Base-by-base conservation (phyloP, 2,888 invertebrate species). In the Carpatolechia fugitivella region DNA sequence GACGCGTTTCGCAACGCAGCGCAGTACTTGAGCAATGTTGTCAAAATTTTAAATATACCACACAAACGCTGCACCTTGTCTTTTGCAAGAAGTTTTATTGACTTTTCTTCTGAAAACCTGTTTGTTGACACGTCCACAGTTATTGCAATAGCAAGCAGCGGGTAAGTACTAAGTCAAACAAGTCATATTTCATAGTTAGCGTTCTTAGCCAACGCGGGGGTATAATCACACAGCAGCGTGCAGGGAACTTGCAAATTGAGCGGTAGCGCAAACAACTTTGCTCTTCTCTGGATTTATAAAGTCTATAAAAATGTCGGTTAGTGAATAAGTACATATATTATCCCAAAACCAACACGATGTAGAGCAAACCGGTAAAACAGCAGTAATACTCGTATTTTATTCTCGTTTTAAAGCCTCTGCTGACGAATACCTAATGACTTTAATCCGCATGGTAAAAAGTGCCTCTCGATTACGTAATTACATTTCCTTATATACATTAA, bases 41-140 rank as follows among this genome's bases (percentile, higher is more conserved):
- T 60, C 52, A 55, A 54, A 46, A 38, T 46, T 54, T 54, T 38
- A 54, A 47, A 53, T 48, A 54, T 24, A 47, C 44, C 33, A 36
- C 46, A 20, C 44, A 11, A 29, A 20, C n/a, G 24, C 44, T n/a
- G 13, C 44, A 20, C 24, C 44, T 44, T 33, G 41, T 48, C 36
- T 54, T 52, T 52, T 56, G 56, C 56, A 54, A 55, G 60, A 60
- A 41, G 29, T 24, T 44, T 44, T 50, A 54, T 49, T 46, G 40
- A 47, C 47, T 50, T 54, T 49, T 57, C 46, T 53, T 33, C 57
- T 54, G 60, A 52, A 57, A 60, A 61, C 63, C 56, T 38, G 60
- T 62, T 63, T 38, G 44, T 13, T 29, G 44, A 29, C 29, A 29
- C 44, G 29, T 29, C 20, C 24, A 44, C 24, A 29, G 44, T 44